Percentiles rank a stretch among this genome's conserved stretches.
These are phyloP conservation scores for Caenorhabditis sp. DNA, from an alignment of 2,888 invertebrate genomes.

Conservation along the genomic window DNA sequence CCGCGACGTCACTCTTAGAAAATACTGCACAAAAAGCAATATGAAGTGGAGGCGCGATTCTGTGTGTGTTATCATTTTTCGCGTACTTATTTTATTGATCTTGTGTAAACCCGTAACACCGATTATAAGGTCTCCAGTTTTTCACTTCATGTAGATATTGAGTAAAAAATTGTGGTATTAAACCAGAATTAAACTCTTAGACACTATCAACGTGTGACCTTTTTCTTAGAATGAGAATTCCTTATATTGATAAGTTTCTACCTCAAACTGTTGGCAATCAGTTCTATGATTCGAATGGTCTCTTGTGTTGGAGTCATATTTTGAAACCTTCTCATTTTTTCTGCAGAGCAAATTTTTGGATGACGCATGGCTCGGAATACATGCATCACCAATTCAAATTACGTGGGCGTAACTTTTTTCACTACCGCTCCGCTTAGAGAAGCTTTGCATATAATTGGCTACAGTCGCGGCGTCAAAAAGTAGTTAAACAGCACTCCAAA, in stretches of 20 bases:
- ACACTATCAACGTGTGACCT: slow-evolving; percentile 31
- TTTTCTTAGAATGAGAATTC: slow-evolving; percentile 3
- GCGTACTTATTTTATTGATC: slow-evolving; percentile 54
- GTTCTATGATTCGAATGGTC: too few species aligned
- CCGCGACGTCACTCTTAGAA: slow-evolving; percentile 34
- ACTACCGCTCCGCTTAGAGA: too few species aligned
- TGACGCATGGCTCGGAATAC: too few species aligned
- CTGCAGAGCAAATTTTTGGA: too few species aligned
- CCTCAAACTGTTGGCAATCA: too few species aligned
- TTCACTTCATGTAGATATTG: slow-evolving; percentile 27
- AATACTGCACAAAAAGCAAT: slow-evolving; percentile 49
- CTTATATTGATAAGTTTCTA: too few species aligned
- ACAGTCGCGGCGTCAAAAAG: background rate
- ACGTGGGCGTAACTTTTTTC: too few species aligned
- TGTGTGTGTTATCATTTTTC: slow-evolving; percentile 41
- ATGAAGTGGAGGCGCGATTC: slow-evolving; percentile 29
- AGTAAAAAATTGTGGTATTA: slow-evolving; percentile 21
- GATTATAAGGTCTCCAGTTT: slow-evolving; percentile 38
- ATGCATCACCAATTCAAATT: too few species aligned
- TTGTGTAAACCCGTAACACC: slow-evolving; percentile 47
- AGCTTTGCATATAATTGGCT: slow-evolving; percentile 21
- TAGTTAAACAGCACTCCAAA: too few species aligned
- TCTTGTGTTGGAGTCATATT: too few species aligned
- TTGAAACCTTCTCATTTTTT: too few species aligned
- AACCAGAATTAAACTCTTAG: slow-evolving; percentile 22